Evolutionary conservation across 2,888 invertebrate genomes (phyloP).

Genomic region (Ephialtes manifestator): DNA sequence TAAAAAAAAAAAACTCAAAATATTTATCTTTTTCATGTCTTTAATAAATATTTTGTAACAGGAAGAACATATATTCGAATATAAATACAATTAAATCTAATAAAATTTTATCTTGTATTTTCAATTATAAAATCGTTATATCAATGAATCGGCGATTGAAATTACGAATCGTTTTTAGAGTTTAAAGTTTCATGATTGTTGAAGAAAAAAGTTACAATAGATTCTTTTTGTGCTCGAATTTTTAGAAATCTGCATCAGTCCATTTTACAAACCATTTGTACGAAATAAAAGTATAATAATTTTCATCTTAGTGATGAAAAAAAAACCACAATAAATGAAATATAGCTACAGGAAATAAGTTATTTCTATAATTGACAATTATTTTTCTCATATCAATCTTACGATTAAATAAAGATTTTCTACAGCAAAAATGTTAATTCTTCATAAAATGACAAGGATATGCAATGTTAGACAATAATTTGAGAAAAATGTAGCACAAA

Average conservation of each 20-base stretch:
- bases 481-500: too few relatives aligned
- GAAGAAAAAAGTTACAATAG: neutral
- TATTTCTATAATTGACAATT: neutral
- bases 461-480: too few relatives aligned
- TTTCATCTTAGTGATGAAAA: neutral
- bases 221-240: neutral
- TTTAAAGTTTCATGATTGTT: neutral
- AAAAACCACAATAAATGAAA: neutral
- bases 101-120: neutral
- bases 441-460: too few relatives aligned
- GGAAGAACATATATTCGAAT: too few relatives aligned
- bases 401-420: too few relatives aligned
- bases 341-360: neutral
- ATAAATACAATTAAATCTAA: too few relatives aligned
- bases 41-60: too few relatives aligned
- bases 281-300: neutral
- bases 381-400: neutral
- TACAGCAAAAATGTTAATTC: too few relatives aligned
- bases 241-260: neutral
- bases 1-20: too few relatives aligned
- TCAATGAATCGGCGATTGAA: neutral
- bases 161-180: too few relatives aligned
- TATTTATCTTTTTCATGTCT: too few relatives aligned
- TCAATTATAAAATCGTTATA: conserved; percentile 52
- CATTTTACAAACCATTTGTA: neutral